A percentile compares a stretch with the other conserved stretches of the same genome.
Conservation (phyloP, 2,888 invertebrate species). For the Standfussiana lucernea region DNA sequence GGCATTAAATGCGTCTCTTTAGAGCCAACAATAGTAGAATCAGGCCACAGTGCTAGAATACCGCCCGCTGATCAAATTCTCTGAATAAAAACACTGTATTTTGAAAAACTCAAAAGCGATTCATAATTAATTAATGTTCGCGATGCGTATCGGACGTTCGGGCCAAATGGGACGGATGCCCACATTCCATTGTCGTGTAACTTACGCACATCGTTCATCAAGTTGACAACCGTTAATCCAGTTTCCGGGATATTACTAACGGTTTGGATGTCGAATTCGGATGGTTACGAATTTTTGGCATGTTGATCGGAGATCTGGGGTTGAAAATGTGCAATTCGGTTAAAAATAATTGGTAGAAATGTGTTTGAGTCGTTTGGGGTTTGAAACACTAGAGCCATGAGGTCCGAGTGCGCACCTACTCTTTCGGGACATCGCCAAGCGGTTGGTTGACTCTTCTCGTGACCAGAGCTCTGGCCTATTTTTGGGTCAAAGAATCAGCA, state of each 20-base stretch:
- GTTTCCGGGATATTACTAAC: conserved; percentile 85
- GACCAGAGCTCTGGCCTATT: too few species aligned
- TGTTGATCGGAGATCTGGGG: conserved; percentile 22
- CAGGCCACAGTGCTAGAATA: conserved; percentile 62
- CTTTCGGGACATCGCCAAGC: too few species aligned
- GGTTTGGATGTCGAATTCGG: conserved; percentile 58
- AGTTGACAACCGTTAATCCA: conserved; percentile 90
- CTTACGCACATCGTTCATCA: conserved; percentile 90
- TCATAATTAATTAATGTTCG: conserved; percentile 85
- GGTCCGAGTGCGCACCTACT: too few species aligned
- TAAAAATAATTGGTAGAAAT: too few species aligned
- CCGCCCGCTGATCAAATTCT: conserved; percentile 65
- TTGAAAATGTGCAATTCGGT: conserved; percentile 8
- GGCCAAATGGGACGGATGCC: conserved; percentile 85
- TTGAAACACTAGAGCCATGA: too few species aligned
- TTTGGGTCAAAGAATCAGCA: too few species aligned
- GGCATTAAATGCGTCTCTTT: conserved; percentile 52
- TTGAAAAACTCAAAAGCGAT: conserved; percentile 76
- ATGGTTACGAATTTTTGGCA: conserved; percentile 41
- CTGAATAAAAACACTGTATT: conserved; percentile 62
- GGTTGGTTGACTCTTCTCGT: too few species aligned
- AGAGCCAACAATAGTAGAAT: conserved; percentile 59
- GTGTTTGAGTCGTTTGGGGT: too few species aligned
- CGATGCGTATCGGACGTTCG: conserved; percentile 81
- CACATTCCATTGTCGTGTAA: conserved; percentile 89